Base-by-base conservation (phyloP, 92 coral and sea anemone genomes). In the Blastomussa wellsi region DNA sequence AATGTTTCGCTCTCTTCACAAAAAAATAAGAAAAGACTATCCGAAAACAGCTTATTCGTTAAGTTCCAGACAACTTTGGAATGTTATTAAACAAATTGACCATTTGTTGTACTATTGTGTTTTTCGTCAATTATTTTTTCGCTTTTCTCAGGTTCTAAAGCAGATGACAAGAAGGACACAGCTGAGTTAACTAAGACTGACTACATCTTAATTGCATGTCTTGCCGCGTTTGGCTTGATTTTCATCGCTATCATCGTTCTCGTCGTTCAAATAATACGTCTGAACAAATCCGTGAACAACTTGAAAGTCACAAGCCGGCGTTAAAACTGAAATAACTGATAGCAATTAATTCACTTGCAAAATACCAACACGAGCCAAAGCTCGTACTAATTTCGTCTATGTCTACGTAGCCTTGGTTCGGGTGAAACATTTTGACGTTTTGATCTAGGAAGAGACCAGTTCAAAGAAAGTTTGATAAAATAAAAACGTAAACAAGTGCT, bases 201-300 rank as follows among this genome's bases (percentile, higher is more conserved):
- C 38, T 24, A 15, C 19, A 59, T 84, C 47, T 51, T 84, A 10
- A 62, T 74, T 22, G 81, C 76, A 19, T 84, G 87, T 28, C 81
- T 84, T 41, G 72, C 36, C 12, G 59, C 62, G 48, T 84, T 84
- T 52, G 59, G 0, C 8, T 5, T 75, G 20, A 47, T 84, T 32
- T 29, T 84, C 15, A 75, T 84, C 48, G 66, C 81, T 35, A 19
- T 74, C 14, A 5, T 62, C 33, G 44, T 38, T 39, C 87, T 84
- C 2, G 74, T 28, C 0, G 44, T 74, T 19, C 87, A 84, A 28
- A 60, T 84, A 7, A 2, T 38, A 32, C 73, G 64, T 20, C 65
- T 84, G 66, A 74, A 75, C 32, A 60, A 77, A 62, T 55, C 76
- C 47, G 75, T 84, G 62, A 31, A 22, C 17, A 70, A 72, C 7